These are phyloP conservation scores for Carterocephalus palaemon DNA, from an alignment of 2,888 invertebrate species.

Conservation along the genomic window DNA sequence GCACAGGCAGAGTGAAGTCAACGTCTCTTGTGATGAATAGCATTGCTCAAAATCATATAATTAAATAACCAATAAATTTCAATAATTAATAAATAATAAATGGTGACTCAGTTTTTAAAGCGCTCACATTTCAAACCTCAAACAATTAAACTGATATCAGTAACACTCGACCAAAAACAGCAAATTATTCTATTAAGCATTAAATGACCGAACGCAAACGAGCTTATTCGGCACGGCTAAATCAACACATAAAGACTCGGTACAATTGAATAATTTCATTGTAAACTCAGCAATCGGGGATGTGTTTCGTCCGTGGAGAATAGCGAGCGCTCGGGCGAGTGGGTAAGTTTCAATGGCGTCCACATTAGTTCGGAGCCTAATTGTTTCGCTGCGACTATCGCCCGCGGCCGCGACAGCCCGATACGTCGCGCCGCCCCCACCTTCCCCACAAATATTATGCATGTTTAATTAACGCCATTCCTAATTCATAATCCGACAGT, in stretches of 20 bases:
- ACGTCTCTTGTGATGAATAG: no score
- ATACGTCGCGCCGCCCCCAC: slow-evolving; percentile 55
- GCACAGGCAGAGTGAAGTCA: no score
- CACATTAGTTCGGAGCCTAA: slow-evolving; percentile 57
- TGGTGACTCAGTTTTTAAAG: no score
- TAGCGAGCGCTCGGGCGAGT: slow-evolving; percentile 38
- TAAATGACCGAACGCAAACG: slow-evolving; percentile 20
- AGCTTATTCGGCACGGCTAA: slow-evolving; percentile 30
- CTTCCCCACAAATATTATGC: slow-evolving; percentile 69
- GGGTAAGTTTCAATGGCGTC: slow-evolving; percentile 44
- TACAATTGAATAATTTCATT: slow-evolving; percentile 41
- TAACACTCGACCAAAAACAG: slow-evolving; percentile 4
- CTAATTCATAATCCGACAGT: slow-evolving; percentile 78
- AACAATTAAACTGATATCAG: background rate
- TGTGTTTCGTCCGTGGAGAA: slow-evolving; percentile 42
- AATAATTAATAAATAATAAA: no score
- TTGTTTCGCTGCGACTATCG: slow-evolving; percentile 45
- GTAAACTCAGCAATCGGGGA: slow-evolving; percentile 36
- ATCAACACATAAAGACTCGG: slow-evolving; percentile 33
- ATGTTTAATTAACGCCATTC: slow-evolving; percentile 73
- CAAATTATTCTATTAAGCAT: slow-evolving; percentile 20
- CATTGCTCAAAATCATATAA: no score
- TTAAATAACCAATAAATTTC: no score
- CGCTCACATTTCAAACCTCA: no score
- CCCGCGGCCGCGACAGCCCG: slow-evolving; percentile 36